Evolutionary conservation across 2,797 vertebrate species (phyloP), one percentile per base, ranked within the genome.

Genomic region (Pagetopsis macropterus): DNA sequence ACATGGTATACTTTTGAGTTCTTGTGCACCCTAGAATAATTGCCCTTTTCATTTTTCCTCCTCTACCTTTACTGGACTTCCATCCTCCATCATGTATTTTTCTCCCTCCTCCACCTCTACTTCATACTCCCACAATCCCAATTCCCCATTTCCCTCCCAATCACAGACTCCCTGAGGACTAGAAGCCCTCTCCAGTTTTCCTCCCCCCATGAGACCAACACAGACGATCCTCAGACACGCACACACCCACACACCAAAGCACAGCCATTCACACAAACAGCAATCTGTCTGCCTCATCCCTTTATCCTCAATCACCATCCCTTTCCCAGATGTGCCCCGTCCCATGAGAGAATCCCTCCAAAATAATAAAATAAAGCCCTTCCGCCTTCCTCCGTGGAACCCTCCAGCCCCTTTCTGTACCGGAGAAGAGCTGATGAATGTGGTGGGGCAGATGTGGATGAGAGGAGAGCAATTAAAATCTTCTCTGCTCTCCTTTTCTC

Each of bases 391-490:
- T 79, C 80, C 59, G 58, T 43, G 13, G 46, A 59, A 76, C 72
- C 71, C 76, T 81, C 61, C 73, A 82, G 79, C 68, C 82, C 57
- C 66, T 81, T 71, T 66, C 62, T 71, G 64, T 62, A 58, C 48
- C 71, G 66, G 64, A 76, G 58, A 63, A 80, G 78, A 84, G 75
- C 83, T 87, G 87, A 91, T 90, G 84, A 87, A 88, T 87, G 86
- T 85, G 83, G 70, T 73, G 59, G 84, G 85, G 84, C 72, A 90
- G 85, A 89, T 85, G 88, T 86, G 88, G 84, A 89, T 88, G 86
- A 90, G 87, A 88, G 85, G 82, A 90, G 84, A 88, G 89, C 91
- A 92, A 92, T 92, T 93, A 93, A 91, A 92, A 87, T 75, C 55
- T 49, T 74, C 80, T 75, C 60, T 87, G 81, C 79, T 84, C 83